Evolutionary conservation across 2,113 vertebrate genomes (phyloP).

Genomic region (Chunga burmeisteri): DNA sequence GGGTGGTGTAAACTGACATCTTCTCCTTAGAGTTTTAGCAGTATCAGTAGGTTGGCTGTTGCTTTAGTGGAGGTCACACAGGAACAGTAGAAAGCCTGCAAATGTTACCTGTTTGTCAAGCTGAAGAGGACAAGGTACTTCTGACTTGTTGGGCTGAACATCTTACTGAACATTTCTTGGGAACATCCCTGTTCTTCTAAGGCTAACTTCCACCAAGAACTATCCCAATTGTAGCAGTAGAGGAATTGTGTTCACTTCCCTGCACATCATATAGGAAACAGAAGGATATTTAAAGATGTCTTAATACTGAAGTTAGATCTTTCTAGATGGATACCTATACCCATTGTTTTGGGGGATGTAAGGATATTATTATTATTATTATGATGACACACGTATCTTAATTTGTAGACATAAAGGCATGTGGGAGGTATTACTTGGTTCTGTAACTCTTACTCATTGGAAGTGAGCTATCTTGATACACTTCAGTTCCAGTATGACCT

Average conservation of each 20-base stretch:
- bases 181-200: not conserved
- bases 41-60: not conserved
- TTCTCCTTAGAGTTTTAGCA: not conserved
- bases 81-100: conserved; percentile 9
- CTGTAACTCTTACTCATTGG: not conserved
- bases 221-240: not conserved
- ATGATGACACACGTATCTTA: not conserved
- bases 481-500: not conserved
- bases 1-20: not conserved
- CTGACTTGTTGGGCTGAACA: not conserved
- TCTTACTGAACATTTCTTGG: not conserved
- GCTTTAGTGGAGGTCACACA: not conserved
- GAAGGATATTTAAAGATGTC: not conserved
- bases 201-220: not conserved
- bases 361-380: too few species aligned
- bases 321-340: not conserved
- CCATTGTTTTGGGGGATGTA: not conserved
- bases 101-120: not conserved
- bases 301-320: not conserved
- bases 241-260: not conserved
- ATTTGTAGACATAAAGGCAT: not conserved
- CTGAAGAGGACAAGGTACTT: not conserved
- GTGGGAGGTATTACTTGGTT: not conserved
- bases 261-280: not conserved
- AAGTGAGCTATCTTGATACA: not conserved